phyloP scores from a whole-genome alignment of 2,888 invertebrate genomes.

The Dryococelus australis region DNA sequence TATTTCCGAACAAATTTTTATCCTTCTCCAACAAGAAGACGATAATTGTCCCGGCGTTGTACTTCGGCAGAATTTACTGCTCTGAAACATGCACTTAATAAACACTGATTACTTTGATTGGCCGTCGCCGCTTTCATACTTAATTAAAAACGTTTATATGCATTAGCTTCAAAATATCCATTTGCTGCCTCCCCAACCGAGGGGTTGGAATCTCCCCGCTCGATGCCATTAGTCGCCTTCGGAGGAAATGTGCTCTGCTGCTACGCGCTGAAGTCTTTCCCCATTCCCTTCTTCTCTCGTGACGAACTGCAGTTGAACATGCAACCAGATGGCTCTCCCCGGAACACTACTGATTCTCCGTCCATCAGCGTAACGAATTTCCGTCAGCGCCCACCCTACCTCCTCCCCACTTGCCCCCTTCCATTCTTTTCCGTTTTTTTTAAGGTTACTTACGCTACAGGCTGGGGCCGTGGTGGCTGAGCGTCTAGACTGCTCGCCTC shows the following conservation, averaged over 20 bases:
- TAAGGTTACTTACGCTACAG: too few relatives aligned
- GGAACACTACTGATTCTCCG: neutral
- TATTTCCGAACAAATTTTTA: too few relatives aligned
- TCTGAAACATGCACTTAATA: neutral
- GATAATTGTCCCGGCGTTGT: neutral
- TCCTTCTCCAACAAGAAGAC: neutral
- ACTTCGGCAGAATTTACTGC: neutral
- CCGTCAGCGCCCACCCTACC: neutral
- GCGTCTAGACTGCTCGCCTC: too few relatives aligned
- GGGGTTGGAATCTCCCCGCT: neutral
- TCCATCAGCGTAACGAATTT: conserved; percentile 16
- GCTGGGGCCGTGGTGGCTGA: too few relatives aligned
- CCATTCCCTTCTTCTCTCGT: neutral
- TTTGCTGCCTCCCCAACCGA: neutral
- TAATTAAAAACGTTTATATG: neutral
- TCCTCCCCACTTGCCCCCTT: too few relatives aligned
- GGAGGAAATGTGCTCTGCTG: neutral
- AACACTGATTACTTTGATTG: neutral
- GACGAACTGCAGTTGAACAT: neutral
- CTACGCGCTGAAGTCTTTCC: neutral
- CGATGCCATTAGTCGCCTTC: neutral
- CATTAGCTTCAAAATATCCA: neutral
- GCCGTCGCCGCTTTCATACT: neutral
- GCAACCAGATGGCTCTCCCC: neutral
- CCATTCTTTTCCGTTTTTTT: too few relatives aligned